Conservation (phyloP, 2,797 vertebrate species). For the Graptemys geographica region DNA sequence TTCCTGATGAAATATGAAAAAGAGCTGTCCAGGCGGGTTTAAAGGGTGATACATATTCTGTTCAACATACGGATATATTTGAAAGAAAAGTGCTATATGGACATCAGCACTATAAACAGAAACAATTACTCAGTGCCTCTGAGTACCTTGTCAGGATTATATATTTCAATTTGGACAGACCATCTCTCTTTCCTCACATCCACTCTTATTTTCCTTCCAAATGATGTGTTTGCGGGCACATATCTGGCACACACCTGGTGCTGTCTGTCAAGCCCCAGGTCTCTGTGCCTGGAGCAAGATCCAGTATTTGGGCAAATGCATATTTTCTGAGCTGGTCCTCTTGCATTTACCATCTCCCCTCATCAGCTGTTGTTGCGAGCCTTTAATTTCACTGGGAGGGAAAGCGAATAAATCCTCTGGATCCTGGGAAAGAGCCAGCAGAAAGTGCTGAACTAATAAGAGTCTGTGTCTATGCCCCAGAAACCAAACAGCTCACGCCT, state of each 20-base stretch:
- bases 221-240: neutral
- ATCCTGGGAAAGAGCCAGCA: constrained; percentile 6
- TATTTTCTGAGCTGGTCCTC: neutral
- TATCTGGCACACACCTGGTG: neutral
- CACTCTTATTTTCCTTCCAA: neutral
- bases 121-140: neutral
- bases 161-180: neutral
- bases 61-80: fast-evolving
- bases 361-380: neutral
- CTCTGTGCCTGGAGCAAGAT: neutral
- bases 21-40: neutral
- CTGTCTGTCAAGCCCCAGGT: neutral
- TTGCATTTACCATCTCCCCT: neutral
- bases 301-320: neutral
- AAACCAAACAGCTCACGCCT: neutral
- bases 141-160: neutral
- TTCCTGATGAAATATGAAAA: neutral
- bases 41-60: neutral
- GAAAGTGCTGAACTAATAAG: constrained; percentile 27
- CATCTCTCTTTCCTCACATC: neutral
- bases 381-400: neutral
- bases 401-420: constrained; percentile 22
- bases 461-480: neutral
- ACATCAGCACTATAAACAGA: neutral
- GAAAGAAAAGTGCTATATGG: neutral